A percentile compares a stretch with the other conserved stretches of the same genome.
These are phyloP conservation scores for Cyprinella venusta DNA, from an alignment of 2,797 vertebrate species.

Conservation along the genomic window DNA sequence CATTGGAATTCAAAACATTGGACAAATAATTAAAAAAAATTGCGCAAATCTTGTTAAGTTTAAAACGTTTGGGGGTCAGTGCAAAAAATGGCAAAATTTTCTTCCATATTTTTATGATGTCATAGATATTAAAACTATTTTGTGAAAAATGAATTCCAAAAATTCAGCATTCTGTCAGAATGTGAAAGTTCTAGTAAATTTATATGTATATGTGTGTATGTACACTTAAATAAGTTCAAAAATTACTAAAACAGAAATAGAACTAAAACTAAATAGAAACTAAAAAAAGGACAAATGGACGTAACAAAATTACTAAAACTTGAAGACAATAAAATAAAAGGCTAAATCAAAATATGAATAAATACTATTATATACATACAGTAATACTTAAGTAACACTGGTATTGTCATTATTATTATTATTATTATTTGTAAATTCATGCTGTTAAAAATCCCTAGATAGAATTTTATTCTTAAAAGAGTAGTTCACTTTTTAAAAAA, in stretches of 20 bases:
- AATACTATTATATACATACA: background rate
- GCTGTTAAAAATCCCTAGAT: background rate
- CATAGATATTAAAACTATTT: background rate
- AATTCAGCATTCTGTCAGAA: background rate
- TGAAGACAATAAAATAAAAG: background rate
- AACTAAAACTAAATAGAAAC: background rate
- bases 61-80: background rate
- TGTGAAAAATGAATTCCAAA: background rate
- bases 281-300: background rate
- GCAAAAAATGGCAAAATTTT: background rate
- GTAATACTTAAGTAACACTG: background rate
- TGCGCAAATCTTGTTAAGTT: background rate
- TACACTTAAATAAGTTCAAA: background rate
- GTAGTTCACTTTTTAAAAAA: no score
- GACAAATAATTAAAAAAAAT: background rate
- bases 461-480: background rate
- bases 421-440: background rate
- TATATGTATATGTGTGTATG: no score
- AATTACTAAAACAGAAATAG: background rate
- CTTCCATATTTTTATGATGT: background rate
- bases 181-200: no score
- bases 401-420: background rate
- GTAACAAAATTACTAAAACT: background rate
- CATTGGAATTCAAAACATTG: background rate
- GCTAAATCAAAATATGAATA: background rate